Conservation (phyloP, 2,888 invertebrate genomes). For the Dasysyrphus tricinctus region DNA sequence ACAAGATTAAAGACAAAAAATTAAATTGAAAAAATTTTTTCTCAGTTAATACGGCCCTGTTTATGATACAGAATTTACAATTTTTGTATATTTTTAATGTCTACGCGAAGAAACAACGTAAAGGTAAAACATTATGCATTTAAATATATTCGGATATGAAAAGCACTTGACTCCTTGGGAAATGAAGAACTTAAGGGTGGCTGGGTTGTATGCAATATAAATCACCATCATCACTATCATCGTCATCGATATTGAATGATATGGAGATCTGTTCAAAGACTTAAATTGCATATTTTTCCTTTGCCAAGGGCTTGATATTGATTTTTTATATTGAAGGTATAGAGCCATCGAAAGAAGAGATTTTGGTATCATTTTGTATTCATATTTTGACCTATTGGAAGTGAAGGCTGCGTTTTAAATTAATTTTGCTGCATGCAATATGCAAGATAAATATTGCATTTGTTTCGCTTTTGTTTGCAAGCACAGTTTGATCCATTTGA, state of each 20-base stretch:
- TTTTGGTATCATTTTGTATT: background rate
- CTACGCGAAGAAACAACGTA: background rate
- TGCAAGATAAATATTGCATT: no score
- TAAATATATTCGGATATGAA: slow-evolving; percentile 11
- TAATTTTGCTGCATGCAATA: no score
- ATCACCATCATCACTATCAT: slow-evolving; percentile 15
- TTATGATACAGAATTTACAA: slow-evolving; percentile 18
- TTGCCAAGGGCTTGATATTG: slow-evolving; percentile 32
- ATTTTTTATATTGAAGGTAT: background rate
- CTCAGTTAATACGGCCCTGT: background rate
- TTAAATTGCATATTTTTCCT: slow-evolving; percentile 39
- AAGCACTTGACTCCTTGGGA: slow-evolving; percentile 8
- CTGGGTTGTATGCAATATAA: slow-evolving; percentile 10
- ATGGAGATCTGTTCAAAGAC: slow-evolving; percentile 32
- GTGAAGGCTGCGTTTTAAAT: background rate
- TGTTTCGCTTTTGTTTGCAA: no score
- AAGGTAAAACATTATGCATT: slow-evolving; percentile 2
- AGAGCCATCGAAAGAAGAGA: background rate
- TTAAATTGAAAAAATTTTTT: no score
- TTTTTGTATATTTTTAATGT: slow-evolving; percentile 21
- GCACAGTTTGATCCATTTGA: background rate
- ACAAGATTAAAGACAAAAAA: no score
- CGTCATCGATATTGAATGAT: slow-evolving; percentile 24
- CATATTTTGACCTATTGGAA: slow-evolving; percentile 28
- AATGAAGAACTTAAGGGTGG: background rate